Percentiles rank a stretch among this genome's conserved stretches.
These are phyloP conservation scores for Dolichopus griseipennis DNA, from an alignment of 2,888 invertebrate genomes.

Conservation along the genomic window DNA sequence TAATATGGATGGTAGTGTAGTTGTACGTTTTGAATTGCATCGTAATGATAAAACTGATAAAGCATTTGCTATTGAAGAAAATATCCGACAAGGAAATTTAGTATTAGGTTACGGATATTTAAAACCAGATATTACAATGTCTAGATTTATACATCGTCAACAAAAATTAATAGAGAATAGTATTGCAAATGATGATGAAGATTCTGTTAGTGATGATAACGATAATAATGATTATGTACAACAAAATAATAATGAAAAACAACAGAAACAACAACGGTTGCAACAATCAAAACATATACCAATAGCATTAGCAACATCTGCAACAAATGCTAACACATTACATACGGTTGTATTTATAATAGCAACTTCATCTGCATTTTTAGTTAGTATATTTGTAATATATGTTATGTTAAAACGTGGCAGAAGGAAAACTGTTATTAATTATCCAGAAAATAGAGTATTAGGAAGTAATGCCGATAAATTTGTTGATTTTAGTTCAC, in stretches of 20 bases:
- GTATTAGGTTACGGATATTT: conserved; percentile 38
- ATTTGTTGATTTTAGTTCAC: conserved; percentile 37
- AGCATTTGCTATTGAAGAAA: conserved; percentile 68
- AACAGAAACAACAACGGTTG: background rate
- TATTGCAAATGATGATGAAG: background rate
- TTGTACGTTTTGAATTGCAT: conserved; percentile 55
- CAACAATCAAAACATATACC: conserved; percentile 22
- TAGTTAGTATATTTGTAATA: conserved; percentile 67
- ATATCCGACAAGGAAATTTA: conserved; percentile 48
- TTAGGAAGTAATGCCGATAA: conserved; percentile 28
- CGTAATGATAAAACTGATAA: conserved; percentile 69
- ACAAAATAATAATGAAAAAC: background rate
- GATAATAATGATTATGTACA: background rate
- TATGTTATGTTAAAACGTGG: conserved; percentile 65
- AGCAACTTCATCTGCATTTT: conserved; percentile 68
- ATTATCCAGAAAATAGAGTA: conserved; percentile 22
- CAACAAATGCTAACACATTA: conserved; percentile 47
- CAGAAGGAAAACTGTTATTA: conserved; percentile 35
- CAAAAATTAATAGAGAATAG: conserved; percentile 15
- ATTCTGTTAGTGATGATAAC: background rate
- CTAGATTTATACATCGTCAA: conserved; percentile 51
- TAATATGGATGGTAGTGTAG: conserved; percentile 45
- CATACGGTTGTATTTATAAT: conserved; percentile 69
- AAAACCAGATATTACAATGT: conserved; percentile 54
- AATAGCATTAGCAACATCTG: conserved; percentile 31